Percentiles rank a stretch among this genome's conserved stretches.
phyloP scores from a whole-genome alignment of 64 coral and sea anemone species.

The Stylophora pistillata region DNA sequence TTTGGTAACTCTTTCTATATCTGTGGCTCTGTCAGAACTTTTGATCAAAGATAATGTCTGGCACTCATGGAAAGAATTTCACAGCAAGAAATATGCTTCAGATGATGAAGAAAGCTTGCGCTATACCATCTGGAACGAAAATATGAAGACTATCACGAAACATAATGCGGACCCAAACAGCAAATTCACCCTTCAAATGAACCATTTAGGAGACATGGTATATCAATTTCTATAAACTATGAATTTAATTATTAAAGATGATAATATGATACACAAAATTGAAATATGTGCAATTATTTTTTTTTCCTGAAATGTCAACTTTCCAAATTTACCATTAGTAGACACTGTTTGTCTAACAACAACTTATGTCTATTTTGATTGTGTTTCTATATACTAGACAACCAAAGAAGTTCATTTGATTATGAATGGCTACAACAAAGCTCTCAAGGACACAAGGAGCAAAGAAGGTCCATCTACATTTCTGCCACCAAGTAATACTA shows the following conservation, averaged over 20 bases:
- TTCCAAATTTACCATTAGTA: no score
- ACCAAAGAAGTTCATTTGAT: conserved; percentile 71
- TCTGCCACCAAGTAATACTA: conserved; percentile 71
- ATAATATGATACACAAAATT: no score
- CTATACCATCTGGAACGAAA: conserved; percentile 68
- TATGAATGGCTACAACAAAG: conserved; percentile 74
- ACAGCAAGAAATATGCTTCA: conserved; percentile 51
- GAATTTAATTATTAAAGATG: neutral
- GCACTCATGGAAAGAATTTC: conserved; percentile 61
- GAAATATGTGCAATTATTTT: no score
- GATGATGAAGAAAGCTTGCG: conserved; percentile 70
- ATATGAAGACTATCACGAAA: conserved; percentile 60
- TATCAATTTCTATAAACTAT: neutral
- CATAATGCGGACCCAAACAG: conserved; percentile 54
- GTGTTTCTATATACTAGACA: conserved; percentile 48
- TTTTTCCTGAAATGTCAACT: no score
- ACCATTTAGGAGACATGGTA: conserved; percentile 94
- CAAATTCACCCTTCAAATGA: conserved; percentile 65
- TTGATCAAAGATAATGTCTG: conserved; percentile 55
- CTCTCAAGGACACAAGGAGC: neutral
- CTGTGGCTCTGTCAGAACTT: conserved; percentile 21
- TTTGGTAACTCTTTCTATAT: neutral
- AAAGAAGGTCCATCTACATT: conserved; percentile 33
- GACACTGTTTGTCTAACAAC: no score
- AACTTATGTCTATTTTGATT: neutral